Conservation (phyloP, 2,888 invertebrate genomes). For the Eupsilia transversa region DNA sequence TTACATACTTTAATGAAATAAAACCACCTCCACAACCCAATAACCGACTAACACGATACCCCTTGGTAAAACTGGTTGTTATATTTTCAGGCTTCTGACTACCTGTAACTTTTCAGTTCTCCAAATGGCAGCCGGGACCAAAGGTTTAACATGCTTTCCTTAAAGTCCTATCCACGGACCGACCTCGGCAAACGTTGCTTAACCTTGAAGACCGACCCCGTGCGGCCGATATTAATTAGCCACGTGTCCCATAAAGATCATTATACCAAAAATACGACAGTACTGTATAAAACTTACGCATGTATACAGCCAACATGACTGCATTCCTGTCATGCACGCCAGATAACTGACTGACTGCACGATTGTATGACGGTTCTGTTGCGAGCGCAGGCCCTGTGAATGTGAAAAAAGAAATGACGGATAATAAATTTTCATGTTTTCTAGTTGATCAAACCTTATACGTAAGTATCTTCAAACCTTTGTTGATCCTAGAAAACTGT, state of each 20-base stretch:
- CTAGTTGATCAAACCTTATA: neutral
- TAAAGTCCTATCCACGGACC: neutral
- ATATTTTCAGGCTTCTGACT: neutral
- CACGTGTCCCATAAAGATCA: neutral
- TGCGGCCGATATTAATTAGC: neutral
- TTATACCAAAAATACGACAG: neutral
- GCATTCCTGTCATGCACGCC: slow-evolving; percentile 79
- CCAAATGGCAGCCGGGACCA: neutral
- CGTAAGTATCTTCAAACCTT: neutral
- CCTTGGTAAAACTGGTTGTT: neutral
- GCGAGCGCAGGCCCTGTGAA: slow-evolving; percentile 80
- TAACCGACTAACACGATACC: no score
- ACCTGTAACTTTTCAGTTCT: neutral
- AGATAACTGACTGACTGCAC: slow-evolving; percentile 76
- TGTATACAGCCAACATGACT: slow-evolving; percentile 94
- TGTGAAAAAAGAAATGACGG: neutral
- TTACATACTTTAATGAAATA: neutral
- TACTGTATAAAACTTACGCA: slow-evolving; percentile 91
- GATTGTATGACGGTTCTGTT: slow-evolving; percentile 80
- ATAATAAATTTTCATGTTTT: neutral
- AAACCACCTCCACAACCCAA: neutral
- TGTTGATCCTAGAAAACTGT: neutral
- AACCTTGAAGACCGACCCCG: no score
- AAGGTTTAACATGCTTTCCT: neutral
- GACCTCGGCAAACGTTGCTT: neutral